Evolutionary conservation across 2,888 invertebrate genomes (phyloP).

Genomic region (Chrysolina haemoptera): DNA sequence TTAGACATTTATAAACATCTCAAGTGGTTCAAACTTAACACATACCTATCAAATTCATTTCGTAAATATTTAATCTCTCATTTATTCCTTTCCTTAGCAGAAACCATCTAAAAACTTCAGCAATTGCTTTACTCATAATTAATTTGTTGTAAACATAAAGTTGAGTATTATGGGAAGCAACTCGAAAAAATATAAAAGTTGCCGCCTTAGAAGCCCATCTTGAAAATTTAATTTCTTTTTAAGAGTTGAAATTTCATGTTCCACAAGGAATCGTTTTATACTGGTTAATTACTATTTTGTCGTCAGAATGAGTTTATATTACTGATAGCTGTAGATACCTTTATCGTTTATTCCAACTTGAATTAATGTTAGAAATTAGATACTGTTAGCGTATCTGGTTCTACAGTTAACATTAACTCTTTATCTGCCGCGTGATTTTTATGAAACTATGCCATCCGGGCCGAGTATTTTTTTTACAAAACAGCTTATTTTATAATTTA

Average conservation of each 20-base stretch:
- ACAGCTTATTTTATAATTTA: too few relatives aligned
- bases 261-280: neutral
- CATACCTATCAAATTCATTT: neutral
- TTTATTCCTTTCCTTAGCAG: neutral
- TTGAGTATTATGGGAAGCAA: neutral
- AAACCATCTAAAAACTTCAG: neutral
- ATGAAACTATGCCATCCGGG: too few relatives aligned
- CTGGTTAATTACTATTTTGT: neutral
- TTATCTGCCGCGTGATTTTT: too few relatives aligned
- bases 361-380: too few relatives aligned
- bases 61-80: neutral
- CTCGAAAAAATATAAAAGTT: neutral
- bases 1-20: neutral
- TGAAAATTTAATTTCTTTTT: neutral
- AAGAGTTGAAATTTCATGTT: neutral
- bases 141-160: conserved; percentile 13
- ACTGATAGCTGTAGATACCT: too few relatives aligned
- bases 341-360: too few relatives aligned
- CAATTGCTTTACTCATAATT: neutral
- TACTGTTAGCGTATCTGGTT: too few relatives aligned
- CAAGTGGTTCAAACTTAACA: neutral
- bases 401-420: too few relatives aligned
- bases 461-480: too few relatives aligned
- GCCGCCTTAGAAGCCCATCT: neutral
- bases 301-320: neutral